These are phyloP conservation scores for Tyria jacobaeae DNA, from an alignment of 2,888 invertebrate species.

Conservation along the genomic window DNA sequence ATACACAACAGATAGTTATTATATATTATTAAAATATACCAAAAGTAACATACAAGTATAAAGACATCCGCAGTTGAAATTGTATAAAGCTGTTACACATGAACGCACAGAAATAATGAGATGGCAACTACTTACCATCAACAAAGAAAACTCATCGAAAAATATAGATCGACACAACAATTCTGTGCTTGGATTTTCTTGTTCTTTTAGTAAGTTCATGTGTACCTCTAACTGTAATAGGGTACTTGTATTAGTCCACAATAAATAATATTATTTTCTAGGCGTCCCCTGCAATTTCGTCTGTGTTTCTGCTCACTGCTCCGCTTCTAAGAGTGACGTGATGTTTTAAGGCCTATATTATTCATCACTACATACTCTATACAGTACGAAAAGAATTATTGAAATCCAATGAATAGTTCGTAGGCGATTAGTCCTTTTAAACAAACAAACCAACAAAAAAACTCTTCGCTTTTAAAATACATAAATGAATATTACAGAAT, in stretches of 20 bases:
- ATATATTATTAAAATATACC: neutral
- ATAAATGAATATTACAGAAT: too few species aligned
- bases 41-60: slow-evolving; percentile 22
- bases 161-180: slow-evolving; percentile 48
- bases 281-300: too few species aligned
- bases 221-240: neutral
- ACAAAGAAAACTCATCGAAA: slow-evolving; percentile 59
- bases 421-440: too few species aligned
- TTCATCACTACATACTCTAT: too few species aligned
- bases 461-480: too few species aligned
- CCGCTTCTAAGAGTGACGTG: too few species aligned
- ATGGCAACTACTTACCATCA: slow-evolving; percentile 65
- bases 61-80: slow-evolving; percentile 44
- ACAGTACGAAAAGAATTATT: too few species aligned
- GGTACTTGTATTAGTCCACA: neutral
- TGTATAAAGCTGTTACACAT: slow-evolving; percentile 62
- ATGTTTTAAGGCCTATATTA: too few species aligned
- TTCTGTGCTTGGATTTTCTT: slow-evolving; percentile 7
- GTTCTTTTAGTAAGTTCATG: neutral
- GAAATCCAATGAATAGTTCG: too few species aligned
- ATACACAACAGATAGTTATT: neutral
- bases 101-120: slow-evolving; percentile 79
- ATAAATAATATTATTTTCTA: too few species aligned
- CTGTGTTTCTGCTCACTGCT: too few species aligned
- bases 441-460: too few species aligned